These are phyloP conservation scores for Cheilosia vulpina DNA, from an alignment of 2,888 invertebrate species.

Conservation along the genomic window DNA sequence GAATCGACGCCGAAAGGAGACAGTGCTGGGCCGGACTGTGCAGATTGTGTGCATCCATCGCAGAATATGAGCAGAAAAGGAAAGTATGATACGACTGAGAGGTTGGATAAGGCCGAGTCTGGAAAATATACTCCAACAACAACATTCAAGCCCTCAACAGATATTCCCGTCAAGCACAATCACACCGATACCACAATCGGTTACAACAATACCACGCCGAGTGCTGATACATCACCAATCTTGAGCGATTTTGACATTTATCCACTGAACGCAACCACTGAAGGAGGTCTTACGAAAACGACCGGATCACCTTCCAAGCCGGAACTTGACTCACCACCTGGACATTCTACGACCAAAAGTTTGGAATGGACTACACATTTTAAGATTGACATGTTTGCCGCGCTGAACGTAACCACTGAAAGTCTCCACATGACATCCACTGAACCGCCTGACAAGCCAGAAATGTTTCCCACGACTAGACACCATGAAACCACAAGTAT, in stretches of 20 bases:
- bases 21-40: neutral
- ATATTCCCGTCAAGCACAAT: no score
- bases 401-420: no score
- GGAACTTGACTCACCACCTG: neutral
- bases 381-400: neutral
- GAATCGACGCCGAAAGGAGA: neutral
- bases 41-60: neutral
- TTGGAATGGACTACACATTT: neutral
- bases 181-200: no score
- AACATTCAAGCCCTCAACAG: no score
- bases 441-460: no score
- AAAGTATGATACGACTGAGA: neutral
- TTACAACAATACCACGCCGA: no score
- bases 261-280: constrained; percentile 1
- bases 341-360: neutral
- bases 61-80: neutral
- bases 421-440: no score
- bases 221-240: no score
- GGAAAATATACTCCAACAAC: no score
- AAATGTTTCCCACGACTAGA: neutral
- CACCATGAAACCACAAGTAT: no score
- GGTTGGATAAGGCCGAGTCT: neutral
- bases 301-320: neutral
- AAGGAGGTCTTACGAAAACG: neutral
- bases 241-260: no score